A percentile compares a stretch with the other conserved stretches of the same genome.
Conservation (phyloP, 1,140 invertebrate species). For the Nomia melanderi region DNA sequence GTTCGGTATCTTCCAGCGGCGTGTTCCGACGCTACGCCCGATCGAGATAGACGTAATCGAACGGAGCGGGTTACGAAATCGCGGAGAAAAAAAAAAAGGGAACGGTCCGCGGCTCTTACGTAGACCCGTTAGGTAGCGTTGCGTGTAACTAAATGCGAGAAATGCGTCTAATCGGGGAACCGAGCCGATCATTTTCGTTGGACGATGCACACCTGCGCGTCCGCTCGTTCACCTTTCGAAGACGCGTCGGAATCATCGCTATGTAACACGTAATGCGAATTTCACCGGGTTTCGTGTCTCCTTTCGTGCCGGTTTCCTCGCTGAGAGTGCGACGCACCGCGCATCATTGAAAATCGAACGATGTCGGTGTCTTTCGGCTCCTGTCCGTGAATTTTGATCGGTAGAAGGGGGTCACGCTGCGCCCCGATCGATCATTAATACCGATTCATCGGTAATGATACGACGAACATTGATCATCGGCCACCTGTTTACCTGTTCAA, state of each 20-base stretch:
- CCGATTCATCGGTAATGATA: no score
- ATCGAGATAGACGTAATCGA: no score
- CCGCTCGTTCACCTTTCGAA: slow-evolving; percentile 38
- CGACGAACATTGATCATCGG: no score
- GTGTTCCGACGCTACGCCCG: no score
- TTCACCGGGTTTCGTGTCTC: slow-evolving; percentile 43
- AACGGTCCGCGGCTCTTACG: slow-evolving; percentile 6
- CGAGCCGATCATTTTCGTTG: slow-evolving; percentile 31
- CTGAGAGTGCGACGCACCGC: slow-evolving; percentile 23
- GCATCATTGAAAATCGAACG: neutral
- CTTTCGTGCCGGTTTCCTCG: slow-evolving; percentile 30
- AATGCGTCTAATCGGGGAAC: slow-evolving; percentile 44
- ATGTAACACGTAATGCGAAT: slow-evolving; percentile 43
- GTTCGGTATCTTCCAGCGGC: no score
- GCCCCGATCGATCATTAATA: no score
- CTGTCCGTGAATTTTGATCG: no score
- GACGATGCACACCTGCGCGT: slow-evolving; percentile 23
- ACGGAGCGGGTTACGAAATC: slow-evolving; percentile 21
- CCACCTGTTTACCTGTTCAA: no score
- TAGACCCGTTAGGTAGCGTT: slow-evolving; percentile 11
- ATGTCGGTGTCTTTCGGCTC: neutral
- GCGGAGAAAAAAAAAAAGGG: neutral
- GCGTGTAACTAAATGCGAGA: slow-evolving; percentile 41
- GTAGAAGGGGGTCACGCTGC: no score
- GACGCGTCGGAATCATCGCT: slow-evolving; percentile 38